Evolutionary conservation across 2,797 vertebrate genomes (phyloP).

Genomic region (Triplophysa bombifrons): DNA sequence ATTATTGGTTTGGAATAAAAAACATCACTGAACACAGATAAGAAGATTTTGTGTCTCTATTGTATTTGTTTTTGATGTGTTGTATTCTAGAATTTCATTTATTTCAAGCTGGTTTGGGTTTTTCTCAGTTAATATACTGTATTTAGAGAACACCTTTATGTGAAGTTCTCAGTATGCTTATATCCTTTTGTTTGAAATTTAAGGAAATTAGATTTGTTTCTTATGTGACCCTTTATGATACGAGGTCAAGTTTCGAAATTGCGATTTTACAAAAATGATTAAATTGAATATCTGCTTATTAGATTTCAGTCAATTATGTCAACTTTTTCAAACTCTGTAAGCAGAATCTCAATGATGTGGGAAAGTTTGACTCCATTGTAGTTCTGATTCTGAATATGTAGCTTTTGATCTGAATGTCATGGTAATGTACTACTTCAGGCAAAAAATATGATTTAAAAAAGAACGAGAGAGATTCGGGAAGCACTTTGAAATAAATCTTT

Average conservation of each 20-base stretch:
- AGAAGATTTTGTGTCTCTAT: neutral
- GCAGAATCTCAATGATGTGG: slow-evolving; percentile 11
- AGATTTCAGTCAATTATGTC: neutral
- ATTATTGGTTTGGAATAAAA: neutral
- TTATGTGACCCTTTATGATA: neutral
- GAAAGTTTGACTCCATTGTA: neutral
- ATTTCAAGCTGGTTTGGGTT: neutral
- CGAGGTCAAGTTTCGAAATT: neutral
- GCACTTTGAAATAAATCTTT: neutral
- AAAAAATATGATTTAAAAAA: neutral
- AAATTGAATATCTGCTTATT: neutral
- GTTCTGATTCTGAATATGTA: neutral
- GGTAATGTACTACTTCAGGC: neutral
- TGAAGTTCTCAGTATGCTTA: no score
- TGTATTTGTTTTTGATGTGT: neutral
- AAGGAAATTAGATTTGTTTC: neutral
- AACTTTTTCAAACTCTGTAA: neutral
- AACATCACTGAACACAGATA: neutral
- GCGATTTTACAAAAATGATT: neutral
- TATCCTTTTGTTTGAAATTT: no score
- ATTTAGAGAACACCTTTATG: no score
- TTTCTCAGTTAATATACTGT: no score
- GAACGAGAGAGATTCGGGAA: neutral
- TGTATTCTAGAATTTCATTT: neutral
- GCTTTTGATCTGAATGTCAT: slow-evolving; percentile 20